phyloP scores from a whole-genome alignment of 2,888 invertebrate species.

The Macropis europaea region DNA sequence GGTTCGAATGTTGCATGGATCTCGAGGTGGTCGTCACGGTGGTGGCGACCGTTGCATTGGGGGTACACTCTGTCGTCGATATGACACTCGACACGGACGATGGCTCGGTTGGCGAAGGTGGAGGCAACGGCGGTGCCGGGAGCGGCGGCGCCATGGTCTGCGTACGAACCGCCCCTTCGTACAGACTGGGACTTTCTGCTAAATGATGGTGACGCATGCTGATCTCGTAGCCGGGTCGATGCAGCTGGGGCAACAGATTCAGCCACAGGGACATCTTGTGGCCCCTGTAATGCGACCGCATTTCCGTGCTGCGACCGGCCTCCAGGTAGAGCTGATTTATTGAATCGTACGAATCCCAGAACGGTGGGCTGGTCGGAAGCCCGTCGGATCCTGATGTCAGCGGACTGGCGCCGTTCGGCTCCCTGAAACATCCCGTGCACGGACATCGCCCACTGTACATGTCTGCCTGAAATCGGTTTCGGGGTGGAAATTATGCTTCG shows the following conservation, averaged over 20 bases:
- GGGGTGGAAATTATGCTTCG: not conserved
- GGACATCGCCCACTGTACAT: not conserved
- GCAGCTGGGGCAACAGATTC: slow-evolving; percentile 93
- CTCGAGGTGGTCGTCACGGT: slow-evolving; percentile 63
- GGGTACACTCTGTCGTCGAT: slow-evolving; percentile 88
- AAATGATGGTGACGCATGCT: slow-evolving; percentile 94
- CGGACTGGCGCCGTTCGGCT: slow-evolving; percentile 83
- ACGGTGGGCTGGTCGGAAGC: slow-evolving; percentile 83
- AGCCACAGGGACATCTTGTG: slow-evolving; percentile 97
- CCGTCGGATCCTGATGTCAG: slow-evolving; percentile 75
- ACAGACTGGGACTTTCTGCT: slow-evolving; percentile 82
- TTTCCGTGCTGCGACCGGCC: slow-evolving; percentile 83
- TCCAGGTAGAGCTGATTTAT: slow-evolving; percentile 94
- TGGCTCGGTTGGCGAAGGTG: slow-evolving; percentile 81
- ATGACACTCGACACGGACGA: slow-evolving; percentile 62
- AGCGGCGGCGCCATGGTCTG: slow-evolving; percentile 87
- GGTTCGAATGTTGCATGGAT: slow-evolving; percentile 70
- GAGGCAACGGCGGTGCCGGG: slow-evolving; percentile 80
- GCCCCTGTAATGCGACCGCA: slow-evolving; percentile 95
- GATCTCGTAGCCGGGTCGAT: slow-evolving; percentile 91
- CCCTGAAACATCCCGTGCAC: slow-evolving; percentile 80
- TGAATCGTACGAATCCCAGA: slow-evolving; percentile 95
- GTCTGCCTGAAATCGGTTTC: slow-evolving; percentile 4
- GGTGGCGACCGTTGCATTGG: slow-evolving; percentile 80
- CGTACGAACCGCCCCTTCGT: slow-evolving; percentile 87